These are phyloP conservation scores for Agrenia bidenticulata DNA, from an alignment of 2,888 invertebrate genomes.

Conservation along the genomic window DNA sequence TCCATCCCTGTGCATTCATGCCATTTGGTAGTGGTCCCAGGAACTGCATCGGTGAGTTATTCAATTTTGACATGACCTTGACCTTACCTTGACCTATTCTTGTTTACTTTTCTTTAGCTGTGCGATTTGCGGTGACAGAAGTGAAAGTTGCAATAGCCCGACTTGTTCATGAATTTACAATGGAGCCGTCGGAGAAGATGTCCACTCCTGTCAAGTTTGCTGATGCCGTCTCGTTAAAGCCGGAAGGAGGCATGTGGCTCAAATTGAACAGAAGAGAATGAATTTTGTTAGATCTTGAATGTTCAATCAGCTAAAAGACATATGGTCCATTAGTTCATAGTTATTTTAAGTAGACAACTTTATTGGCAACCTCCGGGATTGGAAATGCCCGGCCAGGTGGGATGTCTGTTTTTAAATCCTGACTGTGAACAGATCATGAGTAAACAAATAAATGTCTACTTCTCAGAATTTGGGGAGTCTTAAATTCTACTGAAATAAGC, in stretches of 20 bases:
- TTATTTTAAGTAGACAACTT: too few species aligned
- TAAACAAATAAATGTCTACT: too few species aligned
- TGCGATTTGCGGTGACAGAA: constrained; percentile 61
- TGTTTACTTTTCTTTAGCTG: constrained; percentile 53
- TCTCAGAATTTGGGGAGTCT: too few species aligned
- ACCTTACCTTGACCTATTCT: not conserved
- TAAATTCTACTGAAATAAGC: too few species aligned
- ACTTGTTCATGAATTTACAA: constrained; percentile 59
- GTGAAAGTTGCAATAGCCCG: constrained; percentile 60
- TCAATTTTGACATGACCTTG: too few species aligned
- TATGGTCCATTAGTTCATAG: too few species aligned
- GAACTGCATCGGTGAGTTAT: constrained; percentile 1
- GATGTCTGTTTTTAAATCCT: too few species aligned
- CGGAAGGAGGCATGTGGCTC: constrained; percentile 13
- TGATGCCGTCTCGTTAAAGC: not conserved
- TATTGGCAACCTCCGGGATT: too few species aligned
- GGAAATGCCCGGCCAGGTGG: too few species aligned
- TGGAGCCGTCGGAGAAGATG: constrained; percentile 58
- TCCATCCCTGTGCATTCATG: constrained; percentile 59
- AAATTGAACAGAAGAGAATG: not conserved
- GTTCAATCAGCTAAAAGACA: too few species aligned
- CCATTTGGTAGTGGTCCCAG: constrained; percentile 54
- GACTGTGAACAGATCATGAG: too few species aligned
- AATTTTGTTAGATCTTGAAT: too few species aligned
- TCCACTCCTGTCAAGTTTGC: constrained; percentile 57